These are phyloP conservation scores for Hapalemur alaotrensis DNA, from an alignment of 2,797 vertebrate species.

Conservation along the genomic window DNA sequence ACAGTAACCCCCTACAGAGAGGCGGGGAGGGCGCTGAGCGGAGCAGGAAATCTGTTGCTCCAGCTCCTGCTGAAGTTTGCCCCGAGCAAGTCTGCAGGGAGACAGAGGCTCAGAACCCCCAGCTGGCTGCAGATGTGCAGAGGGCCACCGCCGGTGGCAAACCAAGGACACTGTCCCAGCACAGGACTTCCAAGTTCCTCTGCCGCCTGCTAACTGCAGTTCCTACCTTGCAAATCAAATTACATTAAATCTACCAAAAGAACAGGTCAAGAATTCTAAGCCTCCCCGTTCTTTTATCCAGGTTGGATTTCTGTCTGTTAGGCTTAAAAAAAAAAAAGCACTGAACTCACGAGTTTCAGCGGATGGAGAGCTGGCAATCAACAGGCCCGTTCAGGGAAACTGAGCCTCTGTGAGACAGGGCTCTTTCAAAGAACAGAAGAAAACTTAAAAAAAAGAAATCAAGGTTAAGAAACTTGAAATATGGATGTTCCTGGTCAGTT, in stretches of 20 bases:
- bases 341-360: neutral
- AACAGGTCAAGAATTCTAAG: neutral
- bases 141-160: neutral
- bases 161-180: rapidly evolving
- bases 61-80: neutral
- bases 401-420: neutral
- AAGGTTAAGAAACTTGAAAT: neutral
- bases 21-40: rapidly evolving
- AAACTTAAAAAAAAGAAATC: neutral
- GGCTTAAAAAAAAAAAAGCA: neutral
- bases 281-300: neutral
- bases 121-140: no score
- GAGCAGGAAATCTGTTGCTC: neutral
- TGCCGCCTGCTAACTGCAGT: rapidly evolving
- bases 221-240: neutral
- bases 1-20: neutral
- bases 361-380: neutral
- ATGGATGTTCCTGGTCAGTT: no score
- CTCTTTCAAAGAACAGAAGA: neutral
- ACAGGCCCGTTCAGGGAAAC: rapidly evolving
- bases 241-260: neutral
- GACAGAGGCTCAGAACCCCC: rapidly evolving
- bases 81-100: neutral
- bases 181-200: rapidly evolving
- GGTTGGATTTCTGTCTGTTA: neutral